Evolutionary conservation across 2,888 invertebrate species (phyloP).

Genomic region (Tricholauxania praeusta): DNA sequence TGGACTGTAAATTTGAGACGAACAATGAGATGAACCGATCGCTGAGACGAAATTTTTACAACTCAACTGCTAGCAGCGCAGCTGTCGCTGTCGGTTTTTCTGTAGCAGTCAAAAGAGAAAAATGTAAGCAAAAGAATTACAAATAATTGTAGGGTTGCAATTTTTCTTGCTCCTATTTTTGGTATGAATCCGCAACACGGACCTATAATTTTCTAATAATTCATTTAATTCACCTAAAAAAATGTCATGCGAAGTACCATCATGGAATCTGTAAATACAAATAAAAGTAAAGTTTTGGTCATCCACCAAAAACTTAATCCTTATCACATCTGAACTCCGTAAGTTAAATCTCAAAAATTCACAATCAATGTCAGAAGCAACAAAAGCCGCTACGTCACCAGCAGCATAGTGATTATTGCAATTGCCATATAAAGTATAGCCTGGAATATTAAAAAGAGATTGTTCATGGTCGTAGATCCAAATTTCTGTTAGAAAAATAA

Average conservation of each 20-base stretch:
- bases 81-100: too few relatives aligned
- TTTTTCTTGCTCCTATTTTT: too few relatives aligned
- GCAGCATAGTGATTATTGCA: slow-evolving; percentile 13
- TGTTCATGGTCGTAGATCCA: slow-evolving; percentile 14
- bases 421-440: slow-evolving; percentile 6
- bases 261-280: slow-evolving; percentile 24
- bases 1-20: too few relatives aligned
- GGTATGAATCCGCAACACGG: too few relatives aligned
- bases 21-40: too few relatives aligned
- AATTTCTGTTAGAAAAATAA: slow-evolving; percentile 7
- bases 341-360: neutral
- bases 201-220: neutral
- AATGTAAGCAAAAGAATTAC: too few relatives aligned
- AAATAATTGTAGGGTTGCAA: too few relatives aligned
- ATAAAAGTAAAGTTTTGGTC: neutral
- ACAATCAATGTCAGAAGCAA: neutral
- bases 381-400: neutral
- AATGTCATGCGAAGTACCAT: neutral
- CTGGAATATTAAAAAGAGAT: neutral
- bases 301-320: neutral
- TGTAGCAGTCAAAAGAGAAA: too few relatives aligned
- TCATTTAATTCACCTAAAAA: slow-evolving; percentile 15
- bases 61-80: too few relatives aligned
- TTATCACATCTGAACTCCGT: neutral
- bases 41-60: too few relatives aligned